Evolutionary conservation across 2,113 vertebrate species (phyloP), one percentile per base, ranked within the genome.

Genomic region (Calidris pugnax): DNA sequence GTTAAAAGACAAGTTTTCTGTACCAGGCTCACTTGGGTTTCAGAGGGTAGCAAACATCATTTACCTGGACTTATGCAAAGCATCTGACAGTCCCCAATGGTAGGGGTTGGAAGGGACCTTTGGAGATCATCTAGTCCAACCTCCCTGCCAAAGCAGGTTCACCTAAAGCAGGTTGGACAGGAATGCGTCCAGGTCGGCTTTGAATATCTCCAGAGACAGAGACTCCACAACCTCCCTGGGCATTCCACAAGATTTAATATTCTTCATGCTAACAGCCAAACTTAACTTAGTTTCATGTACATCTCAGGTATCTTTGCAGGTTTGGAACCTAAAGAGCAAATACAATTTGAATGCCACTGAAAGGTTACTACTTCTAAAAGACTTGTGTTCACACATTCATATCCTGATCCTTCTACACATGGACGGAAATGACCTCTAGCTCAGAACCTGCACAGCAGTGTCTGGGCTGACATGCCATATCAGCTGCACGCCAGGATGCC

Each of bases 331-430:
- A 78, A 80, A 57, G 32, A 4, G 18, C 32, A 74, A 62, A 91
- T 39, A 73, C 7, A 78, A 56, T 51, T 60, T 63, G 37, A 91
- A 87, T 33, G 33, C 9, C 9, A 15, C 20, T 68, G 47, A 90
- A 94, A 85, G 71, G 75, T 45, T 47, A 64, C 9, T 8, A 33
- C 33, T 91, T 78, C 47, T 48, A 60, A 51, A 69, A 71, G 51
- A 63, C 32, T 30, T 26, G 7, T 21, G 20, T 22, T 48, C 60
- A 30, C 16, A 50, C 17, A 37, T 24, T 35, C 23, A 14, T 18
- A 64, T 0, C 4, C 7, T 1, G 4, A 55, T 6, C 18, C 22
- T 72, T 55, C 19, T 20, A 76, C 30, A 23, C 12, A 12, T 2
- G 22, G 43, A 48, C 51, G 47, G 0, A 5, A 85, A 71, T 0